These are phyloP conservation scores for Marisa cornuarietis DNA, from an alignment of 1,140 invertebrate genomes.

Conservation along the genomic window DNA sequence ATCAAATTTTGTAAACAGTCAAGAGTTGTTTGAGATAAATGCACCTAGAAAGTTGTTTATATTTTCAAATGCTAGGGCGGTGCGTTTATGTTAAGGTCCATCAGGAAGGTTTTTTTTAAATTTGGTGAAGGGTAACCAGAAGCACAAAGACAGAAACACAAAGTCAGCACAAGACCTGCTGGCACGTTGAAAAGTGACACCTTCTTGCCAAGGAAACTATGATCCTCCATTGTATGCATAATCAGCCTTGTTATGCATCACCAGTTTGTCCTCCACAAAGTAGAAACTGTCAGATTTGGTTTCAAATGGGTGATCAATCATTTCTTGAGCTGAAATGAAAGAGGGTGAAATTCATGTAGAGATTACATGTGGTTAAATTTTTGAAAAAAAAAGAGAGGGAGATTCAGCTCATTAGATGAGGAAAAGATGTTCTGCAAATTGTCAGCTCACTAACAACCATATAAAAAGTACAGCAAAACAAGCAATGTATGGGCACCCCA, in stretches of 20 bases:
- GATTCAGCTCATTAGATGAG: neutral
- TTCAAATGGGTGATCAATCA: slow-evolving; percentile 95
- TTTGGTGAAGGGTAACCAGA: neutral
- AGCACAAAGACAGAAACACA: neutral
- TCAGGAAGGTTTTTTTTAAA: neutral
- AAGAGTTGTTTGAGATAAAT: no score
- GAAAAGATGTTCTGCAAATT: no score
- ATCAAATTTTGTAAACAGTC: no score
- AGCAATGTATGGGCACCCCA: no score
- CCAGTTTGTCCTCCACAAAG: slow-evolving; percentile 94
- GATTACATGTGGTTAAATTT: neutral
- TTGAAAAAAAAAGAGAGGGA: neutral
- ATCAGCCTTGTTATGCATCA: slow-evolving; percentile 99
- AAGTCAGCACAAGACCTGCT: neutral
- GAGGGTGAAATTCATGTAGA: neutral
- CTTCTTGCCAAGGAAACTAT: slow-evolving; percentile 19
- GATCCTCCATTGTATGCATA: slow-evolving; percentile 81
- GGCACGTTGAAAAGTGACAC: neutral
- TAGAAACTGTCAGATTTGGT: slow-evolving; percentile 98
- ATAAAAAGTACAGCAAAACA: no score
- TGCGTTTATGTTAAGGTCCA: neutral
- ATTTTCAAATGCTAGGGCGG: neutral
- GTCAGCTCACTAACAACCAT: no score
- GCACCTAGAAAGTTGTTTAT: no score
- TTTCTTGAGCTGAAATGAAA: slow-evolving; percentile 84